A percentile compares a stretch with the other conserved stretches of the same genome.
These are phyloP conservation scores for Lypha dubia DNA, from an alignment of 2,888 invertebrate species.

Conservation along the genomic window DNA sequence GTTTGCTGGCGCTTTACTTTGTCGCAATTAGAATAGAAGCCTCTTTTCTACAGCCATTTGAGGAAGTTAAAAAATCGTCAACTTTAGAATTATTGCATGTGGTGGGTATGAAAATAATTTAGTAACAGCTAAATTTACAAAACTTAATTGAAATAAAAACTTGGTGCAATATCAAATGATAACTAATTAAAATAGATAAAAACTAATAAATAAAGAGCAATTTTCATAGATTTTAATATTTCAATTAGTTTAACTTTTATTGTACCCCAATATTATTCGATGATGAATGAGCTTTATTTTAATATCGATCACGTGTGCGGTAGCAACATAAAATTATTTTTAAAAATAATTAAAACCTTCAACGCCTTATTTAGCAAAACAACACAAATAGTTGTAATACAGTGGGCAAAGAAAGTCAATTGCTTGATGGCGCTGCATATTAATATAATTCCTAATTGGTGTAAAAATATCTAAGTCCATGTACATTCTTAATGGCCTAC, in stretches of 20 bases:
- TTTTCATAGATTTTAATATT: too few relatives aligned
- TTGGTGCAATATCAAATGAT: too few relatives aligned
- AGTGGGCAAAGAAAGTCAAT: background rate
- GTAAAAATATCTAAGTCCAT: too few relatives aligned
- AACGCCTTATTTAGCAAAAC: constrained; percentile 26
- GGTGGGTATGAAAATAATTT: constrained; percentile 16
- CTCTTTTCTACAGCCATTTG: background rate
- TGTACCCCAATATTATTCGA: background rate
- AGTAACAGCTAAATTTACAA: background rate
- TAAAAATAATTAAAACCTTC: constrained; percentile 35
- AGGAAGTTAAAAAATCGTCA: background rate
- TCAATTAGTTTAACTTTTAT: background rate
- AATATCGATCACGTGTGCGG: constrained; percentile 41
- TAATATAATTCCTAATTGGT: too few relatives aligned
- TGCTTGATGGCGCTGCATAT: too few relatives aligned
- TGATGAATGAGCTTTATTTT: background rate
- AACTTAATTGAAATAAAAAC: background rate
- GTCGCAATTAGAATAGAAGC: background rate
- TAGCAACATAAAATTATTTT: constrained; percentile 12
- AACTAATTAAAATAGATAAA: too few relatives aligned
- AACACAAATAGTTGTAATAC: constrained; percentile 9
- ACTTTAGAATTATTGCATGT: constrained; percentile 51
- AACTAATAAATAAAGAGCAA: too few relatives aligned
- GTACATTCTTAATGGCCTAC: too few relatives aligned
- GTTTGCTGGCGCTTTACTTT: constrained; percentile 1